Evolutionary conservation across 2,113 vertebrate genomes (phyloP), one percentile per base, ranked within the genome.

Genomic region (Argyrosomus japonicus): DNA sequence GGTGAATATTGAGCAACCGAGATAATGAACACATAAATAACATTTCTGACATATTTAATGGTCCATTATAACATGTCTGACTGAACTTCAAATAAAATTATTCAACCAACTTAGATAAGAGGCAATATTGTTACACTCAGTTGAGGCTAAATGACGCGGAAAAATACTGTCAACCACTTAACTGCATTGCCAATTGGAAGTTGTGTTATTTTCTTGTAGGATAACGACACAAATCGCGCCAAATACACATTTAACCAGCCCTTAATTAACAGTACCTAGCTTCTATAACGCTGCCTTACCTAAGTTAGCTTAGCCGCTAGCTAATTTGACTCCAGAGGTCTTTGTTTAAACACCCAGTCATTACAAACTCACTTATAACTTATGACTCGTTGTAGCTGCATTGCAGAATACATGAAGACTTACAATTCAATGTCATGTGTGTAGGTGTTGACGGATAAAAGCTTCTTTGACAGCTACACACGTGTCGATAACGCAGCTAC

Each of bases 391-490:
- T 40, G 1, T 15, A 36, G 8, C 6, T 32, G 13, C 6, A 27
- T 15, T 27, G 2, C 0, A 0, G 67, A 10, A 56, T 4, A 14
- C 4, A 57, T 10, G 17, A 53, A 36, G 13, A 68, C 54, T 27
- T 61, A 75, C 53, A 74, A 2, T 10, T n/a, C 5, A 3, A 1
- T 51, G 6, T 54, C 47, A 53, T 27, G 3, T 1, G 45, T 8
- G 5, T 43, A 17, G 15, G 6, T 36, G 13, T 18, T 47, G 25
- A 19, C 11, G 11, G 53, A 47, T 40, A 53, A 64, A 50, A 25
- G 2, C 23, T 18, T 64, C 17, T 58, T 7, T 74, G 17, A 84
- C 71, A 65, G 61, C 7, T 27, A 58, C 62, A 77, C 90, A 83
- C 63, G 88, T 90, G 89, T 47, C 2, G 0, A 2, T 0, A 21